These are phyloP conservation scores for Pitta sordida DNA, from an alignment of 2,113 vertebrate genomes.

Conservation along the genomic window DNA sequence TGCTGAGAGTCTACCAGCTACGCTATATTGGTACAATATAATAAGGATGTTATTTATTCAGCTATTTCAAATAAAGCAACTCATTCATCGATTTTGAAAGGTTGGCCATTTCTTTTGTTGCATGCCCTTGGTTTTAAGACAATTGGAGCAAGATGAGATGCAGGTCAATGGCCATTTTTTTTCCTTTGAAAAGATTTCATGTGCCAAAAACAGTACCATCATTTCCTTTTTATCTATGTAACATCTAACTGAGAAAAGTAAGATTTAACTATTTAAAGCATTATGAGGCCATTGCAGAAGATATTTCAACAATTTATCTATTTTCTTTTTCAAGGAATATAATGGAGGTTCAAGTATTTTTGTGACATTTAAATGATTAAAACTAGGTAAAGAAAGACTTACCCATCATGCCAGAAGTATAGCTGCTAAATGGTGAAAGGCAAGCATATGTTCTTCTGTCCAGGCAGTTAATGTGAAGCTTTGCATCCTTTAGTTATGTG, in stretches of 20 bases:
- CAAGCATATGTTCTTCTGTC: neutral
- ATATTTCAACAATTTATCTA: neutral
- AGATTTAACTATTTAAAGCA: neutral
- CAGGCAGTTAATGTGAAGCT: neutral
- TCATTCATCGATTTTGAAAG: conserved; percentile 30
- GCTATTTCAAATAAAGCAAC: conserved; percentile 9
- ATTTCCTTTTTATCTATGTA: neutral
- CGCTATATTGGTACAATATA: neutral
- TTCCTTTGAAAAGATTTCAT: neutral
- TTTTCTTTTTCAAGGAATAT: neutral
- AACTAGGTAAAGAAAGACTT: neutral
- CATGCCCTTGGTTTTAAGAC: neutral
- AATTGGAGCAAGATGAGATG: conserved; percentile 28
- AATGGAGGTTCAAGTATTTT: neutral
- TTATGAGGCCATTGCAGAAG: neutral
- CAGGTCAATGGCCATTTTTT: neutral
- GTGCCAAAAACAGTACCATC: neutral
- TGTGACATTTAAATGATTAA: neutral
- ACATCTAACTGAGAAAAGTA: neutral
- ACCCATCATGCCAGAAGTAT: neutral
- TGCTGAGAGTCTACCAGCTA: neutral
- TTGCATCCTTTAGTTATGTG: conserved; percentile 7
- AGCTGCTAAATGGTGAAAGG: neutral
- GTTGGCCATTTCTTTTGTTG: neutral
- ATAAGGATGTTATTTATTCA: neutral